phyloP scores from a whole-genome alignment of 2,113 vertebrate species.

The Toxostoma redivivum region DNA sequence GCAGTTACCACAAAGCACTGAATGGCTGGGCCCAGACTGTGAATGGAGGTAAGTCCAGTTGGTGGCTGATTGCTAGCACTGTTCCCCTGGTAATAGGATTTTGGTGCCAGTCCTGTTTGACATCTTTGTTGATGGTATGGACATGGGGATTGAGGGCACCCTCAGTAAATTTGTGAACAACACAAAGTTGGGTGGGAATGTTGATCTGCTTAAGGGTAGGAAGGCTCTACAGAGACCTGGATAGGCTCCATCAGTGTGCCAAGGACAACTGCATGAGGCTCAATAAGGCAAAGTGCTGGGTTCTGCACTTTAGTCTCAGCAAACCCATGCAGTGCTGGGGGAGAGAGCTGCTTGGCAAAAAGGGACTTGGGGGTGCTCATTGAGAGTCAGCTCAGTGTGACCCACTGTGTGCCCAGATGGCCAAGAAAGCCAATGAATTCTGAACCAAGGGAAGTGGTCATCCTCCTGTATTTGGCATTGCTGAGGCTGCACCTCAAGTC shows the following conservation, averaged over 20 bases:
- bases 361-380: too few relatives aligned
- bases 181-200: not conserved
- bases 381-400: not conserved
- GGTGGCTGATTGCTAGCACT: accelerated
- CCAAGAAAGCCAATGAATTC: not conserved
- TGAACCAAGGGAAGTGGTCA: not conserved
- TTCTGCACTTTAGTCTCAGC: not conserved
- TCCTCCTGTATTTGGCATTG: not conserved
- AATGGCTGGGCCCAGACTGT: not conserved
- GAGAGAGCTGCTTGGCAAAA: accelerated
- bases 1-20: not conserved
- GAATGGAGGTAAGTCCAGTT: not conserved
- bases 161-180: not conserved
- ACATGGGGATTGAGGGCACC: not conserved
- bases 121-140: not conserved
- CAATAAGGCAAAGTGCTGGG: too few relatives aligned
- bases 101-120: not conserved
- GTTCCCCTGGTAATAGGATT: not conserved
- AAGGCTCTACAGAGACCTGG: not conserved
- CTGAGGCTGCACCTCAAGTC: not conserved
- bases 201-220: accelerated
- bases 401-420: not conserved
- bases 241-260: not conserved
- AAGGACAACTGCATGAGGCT: not conserved
- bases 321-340: not conserved